phyloP scores from a whole-genome alignment of 2,888 invertebrate genomes.

The Melanargia galathea region DNA sequence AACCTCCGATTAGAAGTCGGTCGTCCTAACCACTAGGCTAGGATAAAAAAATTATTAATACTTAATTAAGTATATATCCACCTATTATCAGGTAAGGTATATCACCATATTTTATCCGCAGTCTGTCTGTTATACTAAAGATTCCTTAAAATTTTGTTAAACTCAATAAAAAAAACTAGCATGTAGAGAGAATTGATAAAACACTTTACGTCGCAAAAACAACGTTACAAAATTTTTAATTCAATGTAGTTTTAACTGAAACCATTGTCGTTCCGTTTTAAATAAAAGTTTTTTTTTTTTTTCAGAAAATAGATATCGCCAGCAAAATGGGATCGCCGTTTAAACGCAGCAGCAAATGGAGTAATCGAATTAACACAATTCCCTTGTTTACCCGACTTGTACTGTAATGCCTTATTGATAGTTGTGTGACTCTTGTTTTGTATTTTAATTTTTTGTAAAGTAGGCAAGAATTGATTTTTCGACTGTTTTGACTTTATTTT shows the following conservation, averaged over 20 bases:
- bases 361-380: constrained; percentile 37
- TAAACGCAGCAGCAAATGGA: constrained; percentile 25
- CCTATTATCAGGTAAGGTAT: no score
- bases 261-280: constrained; percentile 10
- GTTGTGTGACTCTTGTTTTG: constrained; percentile 4
- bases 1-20: no score
- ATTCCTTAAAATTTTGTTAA: no score
- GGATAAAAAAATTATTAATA: no score
- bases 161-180: no score
- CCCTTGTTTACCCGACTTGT: constrained; percentile 27
- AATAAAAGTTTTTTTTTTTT: constrained; percentile 20
- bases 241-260: constrained; percentile 10
- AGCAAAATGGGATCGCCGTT: constrained; percentile 15
- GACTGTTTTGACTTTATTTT: no score
- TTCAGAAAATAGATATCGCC: constrained; percentile 19
- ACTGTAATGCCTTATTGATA: constrained; percentile 2
- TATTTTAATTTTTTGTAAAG: no score
- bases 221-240: constrained; percentile 8
- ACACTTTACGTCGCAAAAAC: constrained; percentile 6
- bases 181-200: neutral
- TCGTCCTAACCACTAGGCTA: no score
- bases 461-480: no score
- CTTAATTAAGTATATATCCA: no score
- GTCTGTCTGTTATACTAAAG: no score
- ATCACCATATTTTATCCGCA: no score